Conservation (phyloP, 2,797 vertebrate species). For the Gorsachius magnificus region DNA sequence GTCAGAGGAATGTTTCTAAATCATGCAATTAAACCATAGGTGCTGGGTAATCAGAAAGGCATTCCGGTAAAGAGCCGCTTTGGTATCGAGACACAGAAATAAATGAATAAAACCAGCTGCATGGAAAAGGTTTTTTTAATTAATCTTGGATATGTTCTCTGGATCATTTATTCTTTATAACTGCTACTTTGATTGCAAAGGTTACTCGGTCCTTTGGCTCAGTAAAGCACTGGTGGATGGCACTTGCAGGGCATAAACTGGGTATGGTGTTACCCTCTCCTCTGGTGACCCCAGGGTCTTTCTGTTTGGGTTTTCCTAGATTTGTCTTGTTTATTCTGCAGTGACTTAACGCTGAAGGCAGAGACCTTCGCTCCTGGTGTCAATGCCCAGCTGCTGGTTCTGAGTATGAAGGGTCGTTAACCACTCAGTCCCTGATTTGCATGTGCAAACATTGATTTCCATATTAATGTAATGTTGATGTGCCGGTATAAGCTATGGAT, state of each 20-base stretch:
- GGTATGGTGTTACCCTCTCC: neutral
- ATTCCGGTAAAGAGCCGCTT: neutral
- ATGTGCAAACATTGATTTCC: neutral
- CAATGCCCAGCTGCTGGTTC: neutral
- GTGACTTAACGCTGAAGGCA: neutral
- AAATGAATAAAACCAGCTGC: neutral
- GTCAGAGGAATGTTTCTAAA: neutral
- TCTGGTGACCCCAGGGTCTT: neutral
- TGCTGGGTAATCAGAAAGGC: neutral
- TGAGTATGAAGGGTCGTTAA: neutral
- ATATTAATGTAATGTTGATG: neutral
- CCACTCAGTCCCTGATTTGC: neutral
- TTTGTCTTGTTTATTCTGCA: neutral
- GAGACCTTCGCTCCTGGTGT: neutral
- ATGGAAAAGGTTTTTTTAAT: neutral
- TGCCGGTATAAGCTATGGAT: neutral
- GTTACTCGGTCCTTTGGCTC: neutral
- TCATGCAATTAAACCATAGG: fast-evolving
- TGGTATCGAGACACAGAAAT: neutral
- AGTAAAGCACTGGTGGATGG: neutral
- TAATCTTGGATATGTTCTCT: neutral
- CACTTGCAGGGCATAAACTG: neutral
- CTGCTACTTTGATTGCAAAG: neutral
- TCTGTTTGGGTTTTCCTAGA: fast-evolving
- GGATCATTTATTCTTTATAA: neutral